Conservation (phyloP, 2,888 invertebrate genomes). For the Mesorhabditis spiculigera region DNA sequence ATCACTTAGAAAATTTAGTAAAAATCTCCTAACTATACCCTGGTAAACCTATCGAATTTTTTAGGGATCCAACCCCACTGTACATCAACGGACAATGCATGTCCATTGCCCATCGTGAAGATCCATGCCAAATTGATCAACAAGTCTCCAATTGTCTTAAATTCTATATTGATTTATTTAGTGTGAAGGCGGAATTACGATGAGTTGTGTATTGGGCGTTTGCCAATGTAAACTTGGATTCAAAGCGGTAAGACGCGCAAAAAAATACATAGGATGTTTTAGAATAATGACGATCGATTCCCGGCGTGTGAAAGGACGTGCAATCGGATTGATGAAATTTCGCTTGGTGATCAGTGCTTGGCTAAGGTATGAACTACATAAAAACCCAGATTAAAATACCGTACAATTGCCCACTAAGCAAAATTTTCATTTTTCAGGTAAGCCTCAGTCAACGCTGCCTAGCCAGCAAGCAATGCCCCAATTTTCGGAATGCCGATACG, state of each 20-base stretch:
- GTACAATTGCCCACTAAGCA: not conserved
- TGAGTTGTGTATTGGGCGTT: conserved; percentile 47
- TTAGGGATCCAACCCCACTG: conserved; percentile 56
- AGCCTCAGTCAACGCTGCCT: conserved; percentile 33
- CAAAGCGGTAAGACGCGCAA: conserved; percentile 29
- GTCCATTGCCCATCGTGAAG: conserved; percentile 55
- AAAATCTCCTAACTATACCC: not conserved
- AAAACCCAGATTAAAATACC: conserved; percentile 5
- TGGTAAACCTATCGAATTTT: not conserved
- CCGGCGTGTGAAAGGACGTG: conserved; percentile 54
- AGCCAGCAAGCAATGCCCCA: conserved; percentile 48
- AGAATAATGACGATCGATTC: conserved; percentile 55
- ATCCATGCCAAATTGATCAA: conserved; percentile 55
- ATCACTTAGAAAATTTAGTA: not conserved
- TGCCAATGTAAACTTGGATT: conserved; percentile 55
- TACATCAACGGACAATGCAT: conserved; percentile 57
- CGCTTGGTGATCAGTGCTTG: conserved; percentile 30
- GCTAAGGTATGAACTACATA: conserved; percentile 15
- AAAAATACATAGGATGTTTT: conserved; percentile 10
- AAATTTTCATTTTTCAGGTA: not conserved
- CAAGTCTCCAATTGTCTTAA: conserved; percentile 28
- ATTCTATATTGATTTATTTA: conserved; percentile 21
- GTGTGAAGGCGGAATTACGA: conserved; percentile 57
- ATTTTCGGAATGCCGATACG: conserved; percentile 54
- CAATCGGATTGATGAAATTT: conserved; percentile 25